Evolutionary conservation across 2,888 invertebrate genomes (phyloP).

Genomic region (Andrena dorsata): DNA sequence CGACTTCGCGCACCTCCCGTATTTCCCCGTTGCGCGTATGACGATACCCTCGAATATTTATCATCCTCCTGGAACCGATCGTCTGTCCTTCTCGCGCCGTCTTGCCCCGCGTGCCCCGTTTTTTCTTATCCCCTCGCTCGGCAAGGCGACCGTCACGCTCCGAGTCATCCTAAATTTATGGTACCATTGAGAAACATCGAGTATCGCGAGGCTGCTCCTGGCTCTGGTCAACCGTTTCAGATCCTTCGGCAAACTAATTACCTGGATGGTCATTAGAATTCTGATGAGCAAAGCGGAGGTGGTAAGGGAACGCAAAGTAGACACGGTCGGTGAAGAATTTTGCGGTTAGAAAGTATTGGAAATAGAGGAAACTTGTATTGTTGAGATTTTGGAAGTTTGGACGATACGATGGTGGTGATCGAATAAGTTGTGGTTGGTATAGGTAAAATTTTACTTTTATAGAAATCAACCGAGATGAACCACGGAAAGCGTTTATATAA

Average conservation of each 20-base stretch:
- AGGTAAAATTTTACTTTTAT: too few species aligned
- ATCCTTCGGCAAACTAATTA: conserved; percentile 34
- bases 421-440: too few species aligned
- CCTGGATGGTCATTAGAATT: not conserved
- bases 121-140: not conserved
- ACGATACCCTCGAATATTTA: conserved; percentile 66
- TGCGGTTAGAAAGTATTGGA: too few species aligned
- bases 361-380: too few species aligned
- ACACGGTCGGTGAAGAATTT: too few species aligned
- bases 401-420: too few species aligned
- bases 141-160: conserved; percentile 9
- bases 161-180: conserved; percentile 45
- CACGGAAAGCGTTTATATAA: too few species aligned
- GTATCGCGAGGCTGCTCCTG: not conserved
- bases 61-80: conserved; percentile 59
- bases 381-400: too few species aligned
- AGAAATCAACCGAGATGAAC: too few species aligned
- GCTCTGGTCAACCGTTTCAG: conserved; percentile 2
- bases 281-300: not conserved
- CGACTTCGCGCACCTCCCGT: conserved; percentile 34
- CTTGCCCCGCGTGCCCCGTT: not conserved
- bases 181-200: conserved; percentile 33
- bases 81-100: conserved; percentile 14
- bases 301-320: too few species aligned
- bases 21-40: conserved; percentile 58